Base-by-base conservation (phyloP, 2,888 invertebrate genomes). In the Sycophila texana region DNA sequence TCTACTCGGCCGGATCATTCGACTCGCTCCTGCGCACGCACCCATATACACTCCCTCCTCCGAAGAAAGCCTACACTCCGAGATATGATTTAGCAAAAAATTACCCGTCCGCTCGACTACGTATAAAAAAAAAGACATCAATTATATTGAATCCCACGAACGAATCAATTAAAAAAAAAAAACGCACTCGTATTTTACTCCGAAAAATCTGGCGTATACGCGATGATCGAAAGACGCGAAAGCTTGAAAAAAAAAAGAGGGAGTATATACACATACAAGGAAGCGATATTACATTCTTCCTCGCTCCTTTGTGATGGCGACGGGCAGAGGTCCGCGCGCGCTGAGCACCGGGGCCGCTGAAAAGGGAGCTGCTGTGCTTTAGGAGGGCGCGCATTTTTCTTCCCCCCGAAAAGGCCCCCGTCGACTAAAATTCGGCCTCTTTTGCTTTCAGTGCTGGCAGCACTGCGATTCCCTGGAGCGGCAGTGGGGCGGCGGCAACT, bases 381-480 rank as follows among this genome's bases (percentile, higher is more conserved):
- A 2, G 26, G 26, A 26, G 26, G 26, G 26, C 26, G 26, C 26
- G 1, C 53, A 4, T 14, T 53, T 53, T 53, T 53, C n/a, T 4
- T 53, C 39, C 39, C 5, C 7, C 4, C 39, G 4, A 67, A 53
- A 63, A 22, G 18, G 18, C 20, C 51, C 76, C 63, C 18, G 61
- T 39, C 47, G 39, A 39, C 39, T 39, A 39, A 63, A 63, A 63
- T 63, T 63, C 63, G 82, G 83, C 81, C 79, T 82, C 81, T 83
- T 83, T 79, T 86, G 83, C 67, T 89, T 86, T 80, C 87, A 90
- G 90, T 90, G 90, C 83, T 89, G 89, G 89, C 85, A 86, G 82
- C 85, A 86, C 83, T 90, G 90, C 87, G 87, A 88, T 84, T 81
- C 84, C 77, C 84, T 90, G 83, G 88, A 89, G 86, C 86, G 86